Base-by-base conservation (phyloP, 2,888 invertebrate genomes). In the Lochmaea capreae region DNA sequence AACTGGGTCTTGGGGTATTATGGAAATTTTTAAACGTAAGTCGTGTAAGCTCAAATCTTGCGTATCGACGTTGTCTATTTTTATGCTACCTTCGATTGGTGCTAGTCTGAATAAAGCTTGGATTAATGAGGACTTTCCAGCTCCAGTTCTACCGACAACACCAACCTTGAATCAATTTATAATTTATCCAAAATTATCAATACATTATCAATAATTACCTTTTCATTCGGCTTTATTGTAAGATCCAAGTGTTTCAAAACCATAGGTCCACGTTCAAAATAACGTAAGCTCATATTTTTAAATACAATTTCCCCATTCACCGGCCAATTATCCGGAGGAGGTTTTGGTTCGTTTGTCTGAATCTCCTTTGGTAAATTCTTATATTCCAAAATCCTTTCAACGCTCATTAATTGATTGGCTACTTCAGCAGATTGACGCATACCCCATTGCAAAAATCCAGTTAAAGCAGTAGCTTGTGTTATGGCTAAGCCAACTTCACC, bases 311-410 rank as follows among this genome's bases (percentile, higher is more conserved):
- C 84, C 0, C 93, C 93, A 1, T 89, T 86, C 2, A 85, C 83
- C 0, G 93, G 93, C 93, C 93, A 86, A 9, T 74, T 67, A 18
- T 62, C 92, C 74, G 91, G 91, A 52, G 92, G 90, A 3, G 79
- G 76, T 42, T 79, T 75, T 18, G 77, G 71, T 16, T 69, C 67
- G 26, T 71, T 67, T 10, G 71, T 54, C 9, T 80, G 77, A 9
- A 63, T 49, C 79, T 94, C 94, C 0, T 91, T 80, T 0, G 92
- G 90, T 4, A 96, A 85, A 54, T 92, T 90, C 0, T 92, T 91
- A 83, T 97, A 97, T 82, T 97, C 96, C 10, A 95, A 80, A 16
- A 94, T 90, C 86, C 97, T 91, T 87, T 98, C 98, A 0, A 98
- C 97, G 14, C 95, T 93, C 6, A 95, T 96, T 95, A 96, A 95